A percentile compares a stretch with the other conserved stretches of the same genome.
Evolutionary conservation across 2,113 vertebrate genomes (phyloP).

Genomic region (Leptosomus discolor): DNA sequence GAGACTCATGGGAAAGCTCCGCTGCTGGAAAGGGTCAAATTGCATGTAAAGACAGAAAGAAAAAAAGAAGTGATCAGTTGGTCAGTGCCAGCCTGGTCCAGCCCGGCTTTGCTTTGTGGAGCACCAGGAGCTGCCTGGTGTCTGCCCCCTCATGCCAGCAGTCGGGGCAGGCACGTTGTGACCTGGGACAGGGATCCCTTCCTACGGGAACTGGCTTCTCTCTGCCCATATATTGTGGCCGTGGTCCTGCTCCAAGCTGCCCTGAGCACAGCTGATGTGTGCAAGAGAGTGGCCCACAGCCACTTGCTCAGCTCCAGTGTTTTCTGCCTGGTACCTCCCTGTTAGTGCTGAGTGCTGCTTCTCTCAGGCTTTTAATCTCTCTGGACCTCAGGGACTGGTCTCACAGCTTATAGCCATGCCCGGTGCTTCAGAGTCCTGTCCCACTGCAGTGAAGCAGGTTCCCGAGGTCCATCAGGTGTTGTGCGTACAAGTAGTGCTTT

Average conservation of each 20-base stretch:
- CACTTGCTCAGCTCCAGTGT: fast-evolving
- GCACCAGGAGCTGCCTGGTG: background rate
- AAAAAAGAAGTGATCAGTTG: background rate
- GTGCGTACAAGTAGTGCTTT: background rate
- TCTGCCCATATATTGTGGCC: background rate
- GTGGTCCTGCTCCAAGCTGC: background rate
- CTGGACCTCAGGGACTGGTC: background rate
- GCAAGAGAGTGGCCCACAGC: background rate
- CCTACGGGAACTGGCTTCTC: background rate
- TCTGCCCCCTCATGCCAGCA: background rate
- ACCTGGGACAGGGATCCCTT: background rate
- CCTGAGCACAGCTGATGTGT: background rate
- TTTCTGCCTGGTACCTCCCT: background rate
- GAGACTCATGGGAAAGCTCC: background rate
- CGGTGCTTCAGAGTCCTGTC: no score
- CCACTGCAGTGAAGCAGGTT: background rate
- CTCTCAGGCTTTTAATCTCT: background rate
- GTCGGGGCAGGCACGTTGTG: background rate
- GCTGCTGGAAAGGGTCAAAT: constrained; percentile 40
- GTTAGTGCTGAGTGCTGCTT: background rate
- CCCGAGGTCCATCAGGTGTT: background rate
- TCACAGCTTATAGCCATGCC: background rate
- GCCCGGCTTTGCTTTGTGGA: background rate
- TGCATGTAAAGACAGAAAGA: background rate
- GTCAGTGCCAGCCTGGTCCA: background rate